phyloP scores from a whole-genome alignment of 2,888 invertebrate genomes.

The Pterostichus niger region DNA sequence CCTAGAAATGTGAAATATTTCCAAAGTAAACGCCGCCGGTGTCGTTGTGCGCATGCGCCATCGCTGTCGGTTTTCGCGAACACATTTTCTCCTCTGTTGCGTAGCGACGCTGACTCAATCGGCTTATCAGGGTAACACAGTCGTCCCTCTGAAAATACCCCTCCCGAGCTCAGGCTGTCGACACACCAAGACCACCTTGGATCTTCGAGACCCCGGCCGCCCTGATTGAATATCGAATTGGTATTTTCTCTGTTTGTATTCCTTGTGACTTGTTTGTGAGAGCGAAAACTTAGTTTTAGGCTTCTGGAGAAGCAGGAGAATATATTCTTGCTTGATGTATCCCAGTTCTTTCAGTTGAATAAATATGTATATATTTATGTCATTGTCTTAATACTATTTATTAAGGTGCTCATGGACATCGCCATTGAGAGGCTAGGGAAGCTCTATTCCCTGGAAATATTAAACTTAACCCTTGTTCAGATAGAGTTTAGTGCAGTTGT shows the following conservation, averaged over 20 bases:
- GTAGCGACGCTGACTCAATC: constrained; percentile 70
- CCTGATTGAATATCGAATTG: constrained; percentile 58
- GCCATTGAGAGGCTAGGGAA: too few relatives aligned
- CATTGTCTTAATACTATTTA: too few relatives aligned
- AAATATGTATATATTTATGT: too few relatives aligned
- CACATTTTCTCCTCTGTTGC: constrained; percentile 68
- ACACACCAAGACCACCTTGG: constrained; percentile 51
- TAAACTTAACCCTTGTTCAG: too few relatives aligned
- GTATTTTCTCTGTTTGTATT: constrained; percentile 23
- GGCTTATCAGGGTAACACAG: constrained; percentile 70
- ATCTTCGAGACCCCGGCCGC: constrained; percentile 9
- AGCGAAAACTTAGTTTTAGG: constrained; percentile 4
- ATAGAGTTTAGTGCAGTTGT: too few relatives aligned
- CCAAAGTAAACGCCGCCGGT: not conserved
- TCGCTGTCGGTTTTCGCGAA: not conserved
- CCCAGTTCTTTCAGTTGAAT: too few relatives aligned
- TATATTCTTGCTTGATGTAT: too few relatives aligned
- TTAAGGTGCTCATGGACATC: too few relatives aligned
- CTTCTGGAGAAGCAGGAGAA: too few relatives aligned
- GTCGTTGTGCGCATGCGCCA: constrained; percentile 25
- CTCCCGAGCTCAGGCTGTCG: constrained; percentile 26
- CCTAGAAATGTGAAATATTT: constrained; percentile 50
- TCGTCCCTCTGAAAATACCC: constrained; percentile 68
- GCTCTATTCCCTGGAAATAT: too few relatives aligned
- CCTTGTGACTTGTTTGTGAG: not conserved